Evolutionary conservation across 2,888 invertebrate species (phyloP), one percentile per base, ranked within the genome.

Genomic region (Eugnorisma glareosa): DNA sequence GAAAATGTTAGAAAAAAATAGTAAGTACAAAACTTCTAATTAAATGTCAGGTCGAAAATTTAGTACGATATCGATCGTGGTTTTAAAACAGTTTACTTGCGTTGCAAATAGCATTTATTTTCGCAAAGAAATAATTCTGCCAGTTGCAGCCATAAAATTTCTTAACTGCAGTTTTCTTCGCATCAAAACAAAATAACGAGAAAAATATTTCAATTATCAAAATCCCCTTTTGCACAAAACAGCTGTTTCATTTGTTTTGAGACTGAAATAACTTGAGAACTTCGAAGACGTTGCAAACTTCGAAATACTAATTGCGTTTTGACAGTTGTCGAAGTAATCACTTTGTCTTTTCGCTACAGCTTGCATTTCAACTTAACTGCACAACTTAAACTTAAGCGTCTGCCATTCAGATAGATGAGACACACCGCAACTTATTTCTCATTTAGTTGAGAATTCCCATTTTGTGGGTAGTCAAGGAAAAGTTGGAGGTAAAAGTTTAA

Each of bases 301-400:
- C 18, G 40, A 45, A 11, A 71, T 74, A 37, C 84, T 86, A 86
- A 86, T 82, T 84, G 75, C 78, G 77, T 69, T 87, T 85, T 77
- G 79, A 82, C 80, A 79, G 74, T 67, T 77, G 73, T 28, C 59
- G 1, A 35, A 74, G 85, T 74, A 67, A 76, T 76, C 57, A 31
- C 54, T 40, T 66, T 70, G 75, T 73, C 81, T 68, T 78, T 74
- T 70, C 45, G 48, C 75, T 83, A 75, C 45, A 74, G 40, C 69
- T 74, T 81, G 75, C 81, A 81, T 74, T 80, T 66, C 37, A 81
- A 88, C 40, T 67, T 67, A 79, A 77, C 67, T 85, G 67, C 57
- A 64, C 69, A 87, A 83, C 77, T 85, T 83, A 70, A 83, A 83
- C 77, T 85, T 79, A 70, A 78, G 18, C 48, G n/a, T 63, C 73